Conservation (phyloP, 2,113 vertebrate genomes). For the Macrotis lagotis region DNA sequence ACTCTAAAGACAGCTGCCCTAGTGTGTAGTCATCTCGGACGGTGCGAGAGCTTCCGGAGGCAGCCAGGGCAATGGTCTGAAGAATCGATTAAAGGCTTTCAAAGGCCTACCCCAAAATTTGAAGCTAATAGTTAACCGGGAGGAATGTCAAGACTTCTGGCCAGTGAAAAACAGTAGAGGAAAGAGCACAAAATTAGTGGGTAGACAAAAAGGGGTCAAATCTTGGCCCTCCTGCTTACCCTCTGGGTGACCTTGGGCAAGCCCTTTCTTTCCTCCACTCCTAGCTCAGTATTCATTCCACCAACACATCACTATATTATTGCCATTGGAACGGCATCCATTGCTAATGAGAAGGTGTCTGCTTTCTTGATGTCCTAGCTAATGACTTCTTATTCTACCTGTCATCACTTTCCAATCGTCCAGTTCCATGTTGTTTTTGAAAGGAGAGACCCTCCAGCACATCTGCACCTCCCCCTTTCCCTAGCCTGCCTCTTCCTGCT, state of each 20-base stretch:
- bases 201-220: background rate
- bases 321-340: slow-evolving; percentile 27
- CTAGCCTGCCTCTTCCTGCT: background rate
- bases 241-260: fast-evolving
- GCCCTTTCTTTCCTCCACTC: background rate
- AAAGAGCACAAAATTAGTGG: background rate
- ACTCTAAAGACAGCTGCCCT: too few species aligned
- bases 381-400: slow-evolving; percentile 27
- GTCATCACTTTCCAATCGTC: slow-evolving; percentile 22
- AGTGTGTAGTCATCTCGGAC: background rate
- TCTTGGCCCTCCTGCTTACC: background rate
- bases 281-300: background rate
- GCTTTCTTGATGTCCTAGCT: slow-evolving; percentile 19
- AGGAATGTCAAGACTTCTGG: background rate
- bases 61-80: background rate
- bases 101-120: background rate
- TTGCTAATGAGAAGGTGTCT: slow-evolving; percentile 31
- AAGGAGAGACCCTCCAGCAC: background rate
- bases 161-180: background rate
- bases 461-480: background rate
- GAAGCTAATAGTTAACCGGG: background rate
- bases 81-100: background rate
- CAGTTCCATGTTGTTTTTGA: background rate
- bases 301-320: background rate
- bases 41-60: background rate